A percentile compares a stretch with the other conserved stretches of the same genome.
phyloP scores from a whole-genome alignment of 1,140 invertebrate genomes.

The Lepidostoma basale region DNA sequence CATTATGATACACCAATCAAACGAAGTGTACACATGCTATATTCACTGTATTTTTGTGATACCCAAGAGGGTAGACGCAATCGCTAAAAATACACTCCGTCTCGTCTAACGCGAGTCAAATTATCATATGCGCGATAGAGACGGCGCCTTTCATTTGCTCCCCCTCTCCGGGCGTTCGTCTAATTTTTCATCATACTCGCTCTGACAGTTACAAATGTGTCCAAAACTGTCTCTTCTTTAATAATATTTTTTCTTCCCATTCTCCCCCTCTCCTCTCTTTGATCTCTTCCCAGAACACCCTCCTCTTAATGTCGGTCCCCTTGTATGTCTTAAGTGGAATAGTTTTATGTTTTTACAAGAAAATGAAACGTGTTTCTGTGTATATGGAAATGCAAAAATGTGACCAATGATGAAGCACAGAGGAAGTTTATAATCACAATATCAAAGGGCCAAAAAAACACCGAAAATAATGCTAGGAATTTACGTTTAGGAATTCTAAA shows the following conservation, averaged over 20 bases:
- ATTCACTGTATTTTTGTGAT: slow-evolving; percentile 22
- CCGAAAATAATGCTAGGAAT: too few relatives aligned
- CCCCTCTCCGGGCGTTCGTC: slow-evolving; percentile 41
- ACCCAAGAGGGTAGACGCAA: neutral
- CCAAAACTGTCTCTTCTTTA: slow-evolving; percentile 64
- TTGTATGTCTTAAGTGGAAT: too few relatives aligned
- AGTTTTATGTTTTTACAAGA: too few relatives aligned
- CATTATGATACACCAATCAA: slow-evolving; percentile 21
- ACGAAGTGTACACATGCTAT: slow-evolving; percentile 16
- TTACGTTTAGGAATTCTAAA: too few relatives aligned
- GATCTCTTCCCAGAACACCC: neutral
- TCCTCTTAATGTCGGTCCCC: neutral
- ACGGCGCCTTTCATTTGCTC: slow-evolving; percentile 6
- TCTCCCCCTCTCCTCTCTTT: slow-evolving; percentile 25
- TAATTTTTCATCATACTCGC: slow-evolving; percentile 65
- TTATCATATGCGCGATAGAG: slow-evolving; percentile 10
- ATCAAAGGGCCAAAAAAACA: too few relatives aligned
- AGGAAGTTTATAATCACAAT: too few relatives aligned
- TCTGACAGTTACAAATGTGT: slow-evolving; percentile 63
- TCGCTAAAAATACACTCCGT: neutral
- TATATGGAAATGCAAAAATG: too few relatives aligned
- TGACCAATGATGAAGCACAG: too few relatives aligned
- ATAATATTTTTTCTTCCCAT: slow-evolving; percentile 59
- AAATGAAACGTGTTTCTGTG: too few relatives aligned
- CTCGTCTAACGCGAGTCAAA: neutral